Evolutionary conservation across 1,140 invertebrate species (phyloP).

Genomic region (Brachionus paranguensis): DNA sequence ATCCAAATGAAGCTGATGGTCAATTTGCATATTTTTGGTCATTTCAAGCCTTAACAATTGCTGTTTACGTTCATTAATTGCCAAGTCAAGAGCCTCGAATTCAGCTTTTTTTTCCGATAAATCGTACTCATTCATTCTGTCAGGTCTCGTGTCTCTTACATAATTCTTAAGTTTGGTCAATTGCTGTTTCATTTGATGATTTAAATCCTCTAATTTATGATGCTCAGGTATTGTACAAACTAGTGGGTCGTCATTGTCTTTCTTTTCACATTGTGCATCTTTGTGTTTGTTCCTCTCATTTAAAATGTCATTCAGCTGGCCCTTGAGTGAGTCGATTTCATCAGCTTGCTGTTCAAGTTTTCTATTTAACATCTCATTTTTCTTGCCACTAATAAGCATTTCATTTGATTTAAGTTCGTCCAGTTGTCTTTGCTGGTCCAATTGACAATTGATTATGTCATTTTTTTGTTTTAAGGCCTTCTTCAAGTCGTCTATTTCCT

Average conservation of each 20-base stretch:
- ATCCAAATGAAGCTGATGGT: conserved; percentile 5
- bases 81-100: conserved; percentile 34
- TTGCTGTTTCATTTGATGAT: conserved; percentile 8
- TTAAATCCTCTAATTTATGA: conserved; percentile 35
- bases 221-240: conserved; percentile 38
- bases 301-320: background rate
- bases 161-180: background rate
- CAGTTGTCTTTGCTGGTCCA: background rate
- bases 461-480: background rate
- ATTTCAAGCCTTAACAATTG: conserved; percentile 14
- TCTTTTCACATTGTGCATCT: background rate
- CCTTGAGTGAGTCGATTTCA: background rate
- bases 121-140: background rate
- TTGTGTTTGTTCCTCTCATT: background rate
- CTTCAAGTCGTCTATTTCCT: conserved; percentile 16
- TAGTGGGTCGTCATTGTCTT: background rate
- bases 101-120: conserved; percentile 13
- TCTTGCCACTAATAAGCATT: background rate
- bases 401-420: background rate
- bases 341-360: background rate
- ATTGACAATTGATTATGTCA: background rate
- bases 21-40: conserved; percentile 6
- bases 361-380: background rate
- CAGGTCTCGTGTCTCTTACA: background rate
- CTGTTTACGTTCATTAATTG: conserved; percentile 33